These are phyloP conservation scores for Trichechus manatus DNA, from an alignment of 2,113 vertebrate species.

Conservation along the genomic window DNA sequence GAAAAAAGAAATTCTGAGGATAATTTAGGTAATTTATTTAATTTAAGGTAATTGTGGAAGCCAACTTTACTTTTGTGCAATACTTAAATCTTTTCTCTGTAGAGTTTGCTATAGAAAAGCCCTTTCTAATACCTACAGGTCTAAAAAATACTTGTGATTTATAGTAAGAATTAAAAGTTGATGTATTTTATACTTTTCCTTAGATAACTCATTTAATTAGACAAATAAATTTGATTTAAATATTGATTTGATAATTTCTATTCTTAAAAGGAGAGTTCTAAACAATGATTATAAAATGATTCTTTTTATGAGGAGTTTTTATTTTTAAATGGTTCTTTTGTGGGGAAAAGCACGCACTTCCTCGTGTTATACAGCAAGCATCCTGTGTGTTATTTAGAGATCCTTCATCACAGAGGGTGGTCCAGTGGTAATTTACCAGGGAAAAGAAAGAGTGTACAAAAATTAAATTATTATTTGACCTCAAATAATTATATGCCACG, in stretches of 20 bases:
- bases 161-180: slow-evolving; percentile 83
- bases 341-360: slow-evolving; percentile 86
- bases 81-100: slow-evolving; percentile 23
- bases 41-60: background rate
- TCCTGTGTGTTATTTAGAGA: slow-evolving; percentile 86
- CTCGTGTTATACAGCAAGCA: slow-evolving; percentile 81
- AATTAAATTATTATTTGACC: slow-evolving; percentile 96
- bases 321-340: slow-evolving; percentile 84
- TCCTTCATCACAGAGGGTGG: slow-evolving; percentile 92
- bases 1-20: background rate
- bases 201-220: slow-evolving; percentile 86
- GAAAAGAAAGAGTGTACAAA: slow-evolving; percentile 90
- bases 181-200: slow-evolving; percentile 80
- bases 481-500: slow-evolving; percentile 91
- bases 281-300: slow-evolving; percentile 83
- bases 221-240: slow-evolving; percentile 80
- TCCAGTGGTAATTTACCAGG: slow-evolving; percentile 87
- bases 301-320: slow-evolving; percentile 74
- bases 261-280: slow-evolving; percentile 83
- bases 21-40: slow-evolving; percentile 34
- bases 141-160: slow-evolving; percentile 74
- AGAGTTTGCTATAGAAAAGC: background rate
- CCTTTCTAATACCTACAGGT: slow-evolving; percentile 31
- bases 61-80: slow-evolving; percentile 9
- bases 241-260: slow-evolving; percentile 81